Percentiles rank a stretch among this genome's conserved stretches.
Evolutionary conservation across 2,113 vertebrate genomes (phyloP).

Genomic region (Dascyllus trimaculatus): DNA sequence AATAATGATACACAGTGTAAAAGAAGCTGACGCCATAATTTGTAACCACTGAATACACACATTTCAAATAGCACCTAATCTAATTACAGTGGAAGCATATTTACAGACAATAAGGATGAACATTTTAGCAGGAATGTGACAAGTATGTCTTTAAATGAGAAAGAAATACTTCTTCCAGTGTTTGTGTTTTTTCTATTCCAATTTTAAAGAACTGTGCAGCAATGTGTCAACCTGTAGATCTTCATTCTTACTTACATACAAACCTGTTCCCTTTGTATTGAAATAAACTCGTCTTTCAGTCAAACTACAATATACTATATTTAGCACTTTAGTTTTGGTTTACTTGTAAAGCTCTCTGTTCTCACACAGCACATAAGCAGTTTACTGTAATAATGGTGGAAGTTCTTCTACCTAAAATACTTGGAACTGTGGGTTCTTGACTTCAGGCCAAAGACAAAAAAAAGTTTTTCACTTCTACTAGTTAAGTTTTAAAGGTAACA

Average conservation of each 20-base stretch:
- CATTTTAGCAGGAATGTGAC: background rate
- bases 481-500: no score
- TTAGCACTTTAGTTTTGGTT: background rate
- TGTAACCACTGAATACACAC: background rate
- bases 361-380: no score
- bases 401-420: no score
- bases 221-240: no score
- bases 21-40: conserved; percentile 4
- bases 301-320: background rate
- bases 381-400: no score
- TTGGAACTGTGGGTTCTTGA: no score
- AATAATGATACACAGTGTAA: conserved; percentile 24
- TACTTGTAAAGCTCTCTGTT: no score
- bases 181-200: no score
- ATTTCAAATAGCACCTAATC: conserved; percentile 4
- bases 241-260: background rate
- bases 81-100: background rate
- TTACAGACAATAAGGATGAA: background rate
- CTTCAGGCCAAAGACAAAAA: no score
- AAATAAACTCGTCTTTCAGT: background rate
- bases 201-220: background rate
- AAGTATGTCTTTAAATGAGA: no score
- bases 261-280: background rate
- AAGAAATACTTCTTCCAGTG: no score
- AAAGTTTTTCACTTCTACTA: no score